Evolutionary conservation across 2,797 vertebrate species (phyloP), one percentile per base, ranked within the genome.

Genomic region (Acanthurus lineatus): DNA sequence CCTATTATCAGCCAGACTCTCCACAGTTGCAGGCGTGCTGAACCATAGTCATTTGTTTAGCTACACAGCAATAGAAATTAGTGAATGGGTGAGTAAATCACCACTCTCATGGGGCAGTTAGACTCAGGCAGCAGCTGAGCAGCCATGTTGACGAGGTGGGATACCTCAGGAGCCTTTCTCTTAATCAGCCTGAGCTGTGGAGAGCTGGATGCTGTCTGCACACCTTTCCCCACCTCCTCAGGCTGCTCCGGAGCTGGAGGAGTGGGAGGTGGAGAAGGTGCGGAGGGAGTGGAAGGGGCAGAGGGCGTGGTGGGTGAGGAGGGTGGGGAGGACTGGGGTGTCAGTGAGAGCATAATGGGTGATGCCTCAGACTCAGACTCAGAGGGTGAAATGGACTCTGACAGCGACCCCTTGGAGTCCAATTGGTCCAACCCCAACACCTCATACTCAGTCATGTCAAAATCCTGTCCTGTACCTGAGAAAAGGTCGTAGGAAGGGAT

Each of bases 111-210:
- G 79, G 86, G 89, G 72, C 79, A 53, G 88, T 91, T 87, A 91
- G 85, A 82, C 25, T 69, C 85, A 92, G 86, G 87, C 86, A 91
- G 87, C 91, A 94, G 85, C 89, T 83, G 92, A 76, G 85, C 88
- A 87, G 90, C 85, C 76, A 68, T 53, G 14, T 59, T 77, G 72
- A 77, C 61, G 65, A 59, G 86, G 84, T 73, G 71, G 85, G 92
- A 35, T 93, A 96, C 96, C 96, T 96, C 96, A 56, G 96, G 95
- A 86, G 95, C 95, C 90, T 93, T 95, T 90, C 93, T 95, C 89
- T 95, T 96, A 88, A 84, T 83, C 89, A 94, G 92, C 89, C 89
- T 92, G 84, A 93, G 89, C 69, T 94, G 93, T 6, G 91, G 88
- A 51, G 92, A 90, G 81, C 85, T 87, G 38, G 88, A 83, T 1